phyloP scores from a whole-genome alignment of 2,888 invertebrate species.

The Xestia c-nigrum region DNA sequence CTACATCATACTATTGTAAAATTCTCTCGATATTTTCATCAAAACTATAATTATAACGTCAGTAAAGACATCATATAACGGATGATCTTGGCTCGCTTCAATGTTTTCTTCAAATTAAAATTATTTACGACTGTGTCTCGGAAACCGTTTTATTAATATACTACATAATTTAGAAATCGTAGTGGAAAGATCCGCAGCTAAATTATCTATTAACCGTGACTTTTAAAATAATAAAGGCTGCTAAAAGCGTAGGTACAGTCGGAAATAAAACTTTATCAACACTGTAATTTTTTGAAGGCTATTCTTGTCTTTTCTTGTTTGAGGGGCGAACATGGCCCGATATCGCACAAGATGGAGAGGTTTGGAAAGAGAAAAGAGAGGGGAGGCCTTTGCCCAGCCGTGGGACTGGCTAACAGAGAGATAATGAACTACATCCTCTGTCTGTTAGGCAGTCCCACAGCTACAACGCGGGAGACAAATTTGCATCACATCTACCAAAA shows the following conservation, averaged over 20 bases:
- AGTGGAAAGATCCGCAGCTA: background rate
- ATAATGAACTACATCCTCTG: no score
- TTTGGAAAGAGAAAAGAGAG: no score
- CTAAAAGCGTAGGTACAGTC: background rate
- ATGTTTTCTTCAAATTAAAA: constrained; percentile 32
- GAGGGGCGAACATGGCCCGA: no score
- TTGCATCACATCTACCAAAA: no score
- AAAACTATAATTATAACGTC: constrained; percentile 5
- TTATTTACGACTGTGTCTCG: constrained; percentile 26
- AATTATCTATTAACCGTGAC: constrained; percentile 4
- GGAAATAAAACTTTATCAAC: background rate
- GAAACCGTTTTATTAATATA: constrained; percentile 23
- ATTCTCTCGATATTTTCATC: background rate
- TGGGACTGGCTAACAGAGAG: no score
- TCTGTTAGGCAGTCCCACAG: no score
- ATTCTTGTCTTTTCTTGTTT: no score
- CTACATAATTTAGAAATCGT: background rate
- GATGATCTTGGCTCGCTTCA: constrained; percentile 30
- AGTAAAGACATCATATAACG: constrained; percentile 3
- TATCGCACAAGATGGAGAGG: no score
- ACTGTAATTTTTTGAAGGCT: no score
- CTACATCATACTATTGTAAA: background rate
- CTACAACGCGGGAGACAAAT: no score
- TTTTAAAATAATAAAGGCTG: background rate
- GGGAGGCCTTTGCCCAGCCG: no score